Percentiles rank a stretch among this genome's conserved stretches.
These are phyloP conservation scores for Pollachius pollachius DNA, from an alignment of 2,113 vertebrate genomes.

Conservation along the genomic window DNA sequence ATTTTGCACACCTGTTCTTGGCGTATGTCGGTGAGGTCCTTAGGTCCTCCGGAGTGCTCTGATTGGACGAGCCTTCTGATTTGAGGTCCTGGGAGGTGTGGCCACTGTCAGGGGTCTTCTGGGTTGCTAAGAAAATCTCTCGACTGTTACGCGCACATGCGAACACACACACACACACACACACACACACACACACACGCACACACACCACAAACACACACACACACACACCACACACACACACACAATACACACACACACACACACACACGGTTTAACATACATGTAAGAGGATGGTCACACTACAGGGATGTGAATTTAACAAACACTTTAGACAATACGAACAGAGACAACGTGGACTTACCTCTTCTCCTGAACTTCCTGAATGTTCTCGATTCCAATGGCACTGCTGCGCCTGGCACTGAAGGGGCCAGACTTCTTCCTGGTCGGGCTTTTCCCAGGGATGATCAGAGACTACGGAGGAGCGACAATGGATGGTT, in stretches of 20 bases:
- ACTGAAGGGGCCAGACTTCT: constrained; percentile 90
- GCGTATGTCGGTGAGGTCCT: constrained; percentile 62
- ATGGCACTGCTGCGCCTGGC: constrained; percentile 93
- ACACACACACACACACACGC: background rate
- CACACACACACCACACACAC: background rate
- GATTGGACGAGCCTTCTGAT: constrained; percentile 86
- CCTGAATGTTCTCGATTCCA: constrained; percentile 96
- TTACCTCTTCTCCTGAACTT: constrained; percentile 90
- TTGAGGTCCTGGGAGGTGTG: constrained; percentile 86
- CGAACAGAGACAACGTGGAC: constrained; percentile 14
- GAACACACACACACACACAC: background rate
- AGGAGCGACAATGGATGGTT: constrained; percentile 28
- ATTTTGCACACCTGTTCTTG: constrained; percentile 82
- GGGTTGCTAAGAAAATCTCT: constrained; percentile 80
- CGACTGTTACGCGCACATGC: constrained; percentile 46
- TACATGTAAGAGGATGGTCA: background rate
- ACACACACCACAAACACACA: background rate
- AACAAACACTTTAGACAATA: background rate
- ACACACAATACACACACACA: background rate
- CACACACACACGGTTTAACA: no score
- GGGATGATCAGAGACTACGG: constrained; percentile 91
- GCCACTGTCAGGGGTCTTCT: constrained; percentile 85
- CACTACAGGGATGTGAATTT: background rate
- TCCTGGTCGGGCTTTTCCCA: constrained; percentile 91
- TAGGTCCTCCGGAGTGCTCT: constrained; percentile 92